phyloP scores from a whole-genome alignment of 2,797 vertebrate genomes.

The Rousettus madagascariensis region DNA sequence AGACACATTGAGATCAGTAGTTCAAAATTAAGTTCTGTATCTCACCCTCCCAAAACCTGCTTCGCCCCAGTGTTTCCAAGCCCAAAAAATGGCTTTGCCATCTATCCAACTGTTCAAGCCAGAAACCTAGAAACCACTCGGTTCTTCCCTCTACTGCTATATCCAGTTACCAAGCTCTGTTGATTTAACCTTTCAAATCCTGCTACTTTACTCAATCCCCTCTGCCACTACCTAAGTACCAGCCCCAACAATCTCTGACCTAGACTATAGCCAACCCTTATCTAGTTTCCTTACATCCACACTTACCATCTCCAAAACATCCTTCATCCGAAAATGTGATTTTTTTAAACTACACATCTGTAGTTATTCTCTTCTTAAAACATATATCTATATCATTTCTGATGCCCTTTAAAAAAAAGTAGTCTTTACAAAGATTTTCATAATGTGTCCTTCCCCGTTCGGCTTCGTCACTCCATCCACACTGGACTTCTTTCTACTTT shows the following conservation, averaged over 20 bases:
- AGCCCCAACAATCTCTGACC: not conserved
- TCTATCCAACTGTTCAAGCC: not conserved
- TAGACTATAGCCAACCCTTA: not conserved
- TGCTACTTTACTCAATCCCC: not conserved
- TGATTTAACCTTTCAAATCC: not conserved
- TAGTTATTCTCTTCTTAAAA: not conserved
- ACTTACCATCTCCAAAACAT: not conserved
- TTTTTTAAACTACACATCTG: not conserved
- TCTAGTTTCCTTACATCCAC: not conserved
- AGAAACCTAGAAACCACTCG: not conserved
- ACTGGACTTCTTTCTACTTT: not conserved
- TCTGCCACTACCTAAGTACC: not conserved
- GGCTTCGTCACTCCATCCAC: not conserved
- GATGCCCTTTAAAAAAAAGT: not conserved
- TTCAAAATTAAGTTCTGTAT: not conserved
- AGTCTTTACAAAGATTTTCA: not conserved
- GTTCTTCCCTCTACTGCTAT: not conserved
- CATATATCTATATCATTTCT: not conserved
- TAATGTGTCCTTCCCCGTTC: too few relatives aligned
- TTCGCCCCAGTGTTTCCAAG: not conserved
- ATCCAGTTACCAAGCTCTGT: not conserved
- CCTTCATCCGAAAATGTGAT: not conserved
- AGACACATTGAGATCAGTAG: not conserved
- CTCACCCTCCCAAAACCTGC: not conserved
- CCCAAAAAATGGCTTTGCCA: not conserved